Base-by-base conservation (phyloP, 2,888 invertebrate species). In the Gymnoscelis rufifasciata region DNA sequence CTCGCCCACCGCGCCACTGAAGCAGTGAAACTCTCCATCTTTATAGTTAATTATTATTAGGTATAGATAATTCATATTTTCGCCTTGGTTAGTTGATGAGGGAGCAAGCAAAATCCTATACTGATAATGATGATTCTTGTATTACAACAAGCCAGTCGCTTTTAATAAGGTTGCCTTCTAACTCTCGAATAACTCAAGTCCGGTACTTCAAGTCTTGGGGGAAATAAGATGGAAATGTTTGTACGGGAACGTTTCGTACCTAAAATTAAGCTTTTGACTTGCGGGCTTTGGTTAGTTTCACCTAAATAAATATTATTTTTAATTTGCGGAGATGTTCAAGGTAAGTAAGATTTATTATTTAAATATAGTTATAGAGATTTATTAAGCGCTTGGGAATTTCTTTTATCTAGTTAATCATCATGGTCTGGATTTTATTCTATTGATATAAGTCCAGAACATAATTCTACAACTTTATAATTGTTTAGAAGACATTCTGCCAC, bases 171-270 rank as follows among this genome's bases (percentile, higher is more conserved):
- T 31, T 33, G 63, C 60, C 58, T 61, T 59, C 64, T 64, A 69
- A 65, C 68, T 71, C 66, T 65, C 67, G 62, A 71, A 76, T 71
- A 71, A 73, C 72, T 68, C 74, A 65, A 72, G 75, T 78, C 74
- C 70, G 68, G 71, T 73, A 39, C 38, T 66, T 52, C 59, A 47
- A 50, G 63, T 62, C 78, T 59, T 74, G n/a, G 26, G 78, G 78
- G 78, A 78, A 80, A 79, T 80, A 74, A 66, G 68, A 73, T 66
- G 70, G 69, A 73, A 71, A 69, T 72, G 73, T 74, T 73, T 71
- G 56, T 64, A 56, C 58, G 64, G 60, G 38, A 61, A 63, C 66
- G 59, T 62, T 62, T 58, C 51, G 58, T 64, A 48, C 63, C 64
- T 60, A 63, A 56, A 63, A 62, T 70, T 65, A 57, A 41, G 29